phyloP scores from a whole-genome alignment of 2,113 vertebrate genomes.

The Anseranas semipalmata region DNA sequence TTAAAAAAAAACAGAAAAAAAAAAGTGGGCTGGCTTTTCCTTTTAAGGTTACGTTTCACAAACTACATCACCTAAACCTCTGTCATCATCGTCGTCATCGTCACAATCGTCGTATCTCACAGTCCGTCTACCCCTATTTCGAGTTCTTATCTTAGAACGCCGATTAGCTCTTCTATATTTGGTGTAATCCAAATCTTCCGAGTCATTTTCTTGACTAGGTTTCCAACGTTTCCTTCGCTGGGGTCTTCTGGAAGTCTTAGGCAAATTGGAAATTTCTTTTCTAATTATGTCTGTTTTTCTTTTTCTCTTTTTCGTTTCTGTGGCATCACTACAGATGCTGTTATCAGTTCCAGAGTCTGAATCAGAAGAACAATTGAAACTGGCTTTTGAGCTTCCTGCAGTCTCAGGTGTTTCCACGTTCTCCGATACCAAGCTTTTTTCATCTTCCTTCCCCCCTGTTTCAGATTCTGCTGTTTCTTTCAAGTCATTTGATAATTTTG shows the following conservation, averaged over 20 bases:
- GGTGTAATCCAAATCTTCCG: constrained; percentile 45
- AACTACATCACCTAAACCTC: constrained; percentile 29
- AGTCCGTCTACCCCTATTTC: constrained; percentile 58
- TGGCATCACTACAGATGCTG: background rate
- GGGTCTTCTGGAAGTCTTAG: constrained; percentile 3
- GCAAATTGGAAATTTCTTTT: background rate
- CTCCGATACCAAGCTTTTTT: background rate
- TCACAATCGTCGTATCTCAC: constrained; percentile 42
- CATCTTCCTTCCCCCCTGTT: background rate
- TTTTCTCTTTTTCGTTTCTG: constrained; percentile 29
- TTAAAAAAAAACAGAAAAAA: background rate
- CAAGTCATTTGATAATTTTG: constrained; percentile 47
- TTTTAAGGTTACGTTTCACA: constrained; percentile 47
- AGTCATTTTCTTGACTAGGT: constrained; percentile 46
- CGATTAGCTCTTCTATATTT: constrained; percentile 5
- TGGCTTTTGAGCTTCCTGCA: constrained; percentile 31
- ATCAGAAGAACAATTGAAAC: background rate
- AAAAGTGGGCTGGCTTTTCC: constrained; percentile 45
- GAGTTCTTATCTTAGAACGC: constrained; percentile 69
- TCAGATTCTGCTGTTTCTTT: constrained; percentile 50
- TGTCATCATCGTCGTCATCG: constrained; percentile 16
- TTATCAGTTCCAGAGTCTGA: constrained; percentile 37
- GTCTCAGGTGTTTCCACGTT: background rate
- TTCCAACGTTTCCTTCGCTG: constrained; percentile 54
- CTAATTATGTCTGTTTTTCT: background rate